Conservation (phyloP, 2,113 vertebrate genomes). For the Hemicordylus capensis region DNA sequence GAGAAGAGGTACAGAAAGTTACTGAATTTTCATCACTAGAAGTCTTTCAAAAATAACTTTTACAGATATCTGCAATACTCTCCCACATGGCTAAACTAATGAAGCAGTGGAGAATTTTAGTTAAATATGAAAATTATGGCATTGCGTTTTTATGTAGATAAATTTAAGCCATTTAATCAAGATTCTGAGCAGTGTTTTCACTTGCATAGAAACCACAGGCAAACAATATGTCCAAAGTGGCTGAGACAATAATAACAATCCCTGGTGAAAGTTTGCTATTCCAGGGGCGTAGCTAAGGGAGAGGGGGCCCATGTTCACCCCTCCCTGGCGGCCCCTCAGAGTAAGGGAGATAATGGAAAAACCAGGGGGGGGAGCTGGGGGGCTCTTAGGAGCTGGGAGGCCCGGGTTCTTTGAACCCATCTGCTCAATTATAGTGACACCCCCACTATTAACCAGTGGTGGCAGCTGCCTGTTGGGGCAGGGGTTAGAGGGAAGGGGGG, state of each 20-base stretch:
- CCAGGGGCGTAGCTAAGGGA: too few species aligned
- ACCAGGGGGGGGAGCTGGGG: too few species aligned
- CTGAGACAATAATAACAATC: neutral
- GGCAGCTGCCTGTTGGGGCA: too few species aligned
- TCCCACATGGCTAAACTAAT: neutral
- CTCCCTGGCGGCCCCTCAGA: too few species aligned
- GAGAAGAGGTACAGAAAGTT: neutral
- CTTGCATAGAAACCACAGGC: neutral
- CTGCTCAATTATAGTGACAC: too few species aligned
- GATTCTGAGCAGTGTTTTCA: neutral
- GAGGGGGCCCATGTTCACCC: too few species aligned
- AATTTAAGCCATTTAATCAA: neutral
- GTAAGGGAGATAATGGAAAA: too few species aligned
- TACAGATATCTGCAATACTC: neutral
- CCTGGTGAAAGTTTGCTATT: neutral
- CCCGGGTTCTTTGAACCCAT: too few species aligned
- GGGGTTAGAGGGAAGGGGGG: too few species aligned
- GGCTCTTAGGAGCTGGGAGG: too few species aligned
- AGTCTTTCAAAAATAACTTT: neutral
- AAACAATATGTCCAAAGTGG: neutral
- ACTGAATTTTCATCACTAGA: neutral
- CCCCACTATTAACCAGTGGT: too few species aligned
- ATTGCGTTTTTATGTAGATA: neutral
- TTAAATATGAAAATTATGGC: neutral
- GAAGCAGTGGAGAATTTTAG: neutral